Conservation (phyloP, 2,113 vertebrate genomes). For the Cromileptes altivelis region DNA sequence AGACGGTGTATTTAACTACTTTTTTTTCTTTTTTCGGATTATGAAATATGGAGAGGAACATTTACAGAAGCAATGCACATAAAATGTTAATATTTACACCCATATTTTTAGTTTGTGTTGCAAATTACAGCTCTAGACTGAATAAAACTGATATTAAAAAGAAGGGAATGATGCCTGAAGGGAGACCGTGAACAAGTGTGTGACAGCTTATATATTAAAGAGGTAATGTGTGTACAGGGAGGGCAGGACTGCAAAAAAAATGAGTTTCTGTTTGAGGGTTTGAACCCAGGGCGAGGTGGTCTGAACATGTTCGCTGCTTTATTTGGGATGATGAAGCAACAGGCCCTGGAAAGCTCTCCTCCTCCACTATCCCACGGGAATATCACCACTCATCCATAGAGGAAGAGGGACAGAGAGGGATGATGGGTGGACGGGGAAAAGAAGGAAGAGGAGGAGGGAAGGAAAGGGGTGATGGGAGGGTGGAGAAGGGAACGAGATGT, state of each 20-base stretch:
- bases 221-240: constrained; percentile 15
- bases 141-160: neutral
- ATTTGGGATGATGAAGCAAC: constrained; percentile 82
- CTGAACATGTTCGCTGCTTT: constrained; percentile 81
- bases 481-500: constrained; percentile 51
- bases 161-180: neutral
- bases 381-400: constrained; percentile 80
- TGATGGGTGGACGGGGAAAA: constrained; percentile 57
- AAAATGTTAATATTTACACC: neutral
- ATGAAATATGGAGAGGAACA: neutral
- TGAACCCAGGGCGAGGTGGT: constrained; percentile 74
- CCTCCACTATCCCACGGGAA: constrained; percentile 88
- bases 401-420: constrained; percentile 50
- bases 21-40: neutral
- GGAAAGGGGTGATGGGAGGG: constrained; percentile 16
- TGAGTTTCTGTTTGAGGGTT: constrained; percentile 66
- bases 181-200: neutral
- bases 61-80: neutral
- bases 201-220: neutral
- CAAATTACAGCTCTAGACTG: neutral
- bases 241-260: constrained; percentile 42
- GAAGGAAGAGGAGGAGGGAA: constrained; percentile 32
- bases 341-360: constrained; percentile 82
- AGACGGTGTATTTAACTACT: too few relatives aligned
- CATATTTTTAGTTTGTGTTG: neutral